Evolutionary conservation across 1,140 invertebrate species (phyloP).

Genomic region (Thaumetopoea pityocampa): DNA sequence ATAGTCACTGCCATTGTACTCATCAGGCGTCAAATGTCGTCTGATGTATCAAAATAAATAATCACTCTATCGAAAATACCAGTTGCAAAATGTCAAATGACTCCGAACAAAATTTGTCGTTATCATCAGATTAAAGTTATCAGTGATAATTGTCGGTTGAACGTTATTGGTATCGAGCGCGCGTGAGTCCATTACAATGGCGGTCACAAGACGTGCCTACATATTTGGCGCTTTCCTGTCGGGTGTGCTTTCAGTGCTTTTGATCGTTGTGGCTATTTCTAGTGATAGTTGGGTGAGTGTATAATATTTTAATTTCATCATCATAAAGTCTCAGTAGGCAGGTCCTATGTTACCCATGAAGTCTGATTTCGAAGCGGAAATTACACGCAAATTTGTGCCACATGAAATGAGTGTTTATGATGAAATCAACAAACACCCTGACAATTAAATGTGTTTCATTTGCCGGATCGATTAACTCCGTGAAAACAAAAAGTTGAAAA

Average conservation of each 20-base stretch:
- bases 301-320: neutral
- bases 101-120: constrained; percentile 4
- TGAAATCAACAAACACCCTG: too few species aligned
- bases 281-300: constrained; percentile 63
- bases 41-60: neutral
- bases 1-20: too few species aligned
- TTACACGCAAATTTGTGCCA: too few species aligned
- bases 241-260: constrained; percentile 43
- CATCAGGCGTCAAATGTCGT: too few species aligned
- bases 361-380: too few species aligned
- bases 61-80: too few species aligned
- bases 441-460: too few species aligned
- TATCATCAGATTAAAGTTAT: constrained; percentile 20
- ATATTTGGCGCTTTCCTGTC: constrained; percentile 56
- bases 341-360: too few species aligned
- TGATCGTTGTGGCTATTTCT: constrained; percentile 43
- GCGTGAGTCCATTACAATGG: constrained; percentile 43
- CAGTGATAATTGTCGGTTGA: constrained; percentile 18
- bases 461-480: too few species aligned
- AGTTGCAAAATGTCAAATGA: too few species aligned
- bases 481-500: too few species aligned
- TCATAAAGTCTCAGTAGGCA: neutral
- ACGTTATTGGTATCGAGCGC: constrained; percentile 22
- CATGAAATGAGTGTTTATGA: too few species aligned
- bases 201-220: constrained; percentile 53